Base-by-base conservation (phyloP, 37 sponge, comb jelly and placozoan species). In the Beroe forskalii region DNA sequence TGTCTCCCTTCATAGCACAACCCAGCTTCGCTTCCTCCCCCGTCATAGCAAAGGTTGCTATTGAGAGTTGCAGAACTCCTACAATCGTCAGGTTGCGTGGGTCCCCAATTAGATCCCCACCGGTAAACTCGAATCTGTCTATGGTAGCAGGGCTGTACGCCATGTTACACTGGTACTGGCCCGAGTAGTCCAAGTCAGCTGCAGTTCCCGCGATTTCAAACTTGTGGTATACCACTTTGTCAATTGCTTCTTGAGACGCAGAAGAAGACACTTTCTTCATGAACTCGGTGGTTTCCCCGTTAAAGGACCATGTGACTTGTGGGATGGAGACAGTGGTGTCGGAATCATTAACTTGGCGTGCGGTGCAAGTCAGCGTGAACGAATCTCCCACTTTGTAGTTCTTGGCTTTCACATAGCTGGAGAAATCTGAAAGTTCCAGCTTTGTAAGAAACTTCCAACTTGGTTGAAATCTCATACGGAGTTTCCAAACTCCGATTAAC, bases 111-210 rank as follows among this genome's bases (percentile, higher is more conserved):
- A 80, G 86, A 25, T 32, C 42, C 8, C 86, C 86, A 1, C 86
- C 86, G 8, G 86, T 6, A 27, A 80, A 80, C 30, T 35, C 55
- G 86, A 44, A 80, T 12, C 19, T 1, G 0, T 0, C 55, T 14
- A 44, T 44, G 30, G 55, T 80, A 0, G 4, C 25, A 1, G 86
- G 30, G 30, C 17, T 80, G 55, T 80, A 80, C 1, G 44, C 35
- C 86, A 44, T 41, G 55, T 44, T 43, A 80, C 86, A 80, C 86
- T 80, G 86, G 27, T 44, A 80, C 55, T 80, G 86, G 27, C 86
- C 86, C 8, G 86, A 42, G 44, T 6, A 44, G 23, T 41, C 86
- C 86, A 80, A 8, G 20, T 23, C n/a, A 6, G 12, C 44, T 9
- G 86, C 86, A n/a, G 86, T 80, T 48, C 86, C 28, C 38, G 86